These are phyloP conservation scores for Sesia bembeciformis DNA, from an alignment of 2,888 invertebrate species.

Conservation along the genomic window DNA sequence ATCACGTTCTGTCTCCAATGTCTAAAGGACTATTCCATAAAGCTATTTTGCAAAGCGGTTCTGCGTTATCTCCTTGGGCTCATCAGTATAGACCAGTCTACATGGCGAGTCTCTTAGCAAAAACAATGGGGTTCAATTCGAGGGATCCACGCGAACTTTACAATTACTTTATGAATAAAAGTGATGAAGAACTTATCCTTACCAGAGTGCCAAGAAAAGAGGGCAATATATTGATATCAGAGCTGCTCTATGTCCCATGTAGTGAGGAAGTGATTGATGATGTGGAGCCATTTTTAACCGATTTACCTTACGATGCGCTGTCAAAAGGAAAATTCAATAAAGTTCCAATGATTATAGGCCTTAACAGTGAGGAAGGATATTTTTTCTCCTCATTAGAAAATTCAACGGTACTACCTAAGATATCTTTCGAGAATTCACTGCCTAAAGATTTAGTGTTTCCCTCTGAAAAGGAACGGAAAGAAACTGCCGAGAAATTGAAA, in stretches of 20 bases:
- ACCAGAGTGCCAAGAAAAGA: slow-evolving; percentile 18
- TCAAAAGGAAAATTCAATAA: slow-evolving; percentile 37
- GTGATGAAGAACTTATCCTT: slow-evolving; percentile 33
- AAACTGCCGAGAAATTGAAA: slow-evolving; percentile 28
- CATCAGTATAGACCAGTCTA: slow-evolving; percentile 43
- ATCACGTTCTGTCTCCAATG: slow-evolving; percentile 47
- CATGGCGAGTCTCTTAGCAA: slow-evolving; percentile 42
- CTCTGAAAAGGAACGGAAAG: slow-evolving; percentile 18
- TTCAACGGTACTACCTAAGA: slow-evolving; percentile 25
- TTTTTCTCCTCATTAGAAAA: slow-evolving; percentile 39
- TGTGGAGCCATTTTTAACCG: slow-evolving; percentile 45
- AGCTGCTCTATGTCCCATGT: slow-evolving; percentile 45
- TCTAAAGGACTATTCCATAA: slow-evolving; percentile 52
- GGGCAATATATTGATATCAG: slow-evolving; percentile 33
- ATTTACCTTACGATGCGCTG: slow-evolving; percentile 34
- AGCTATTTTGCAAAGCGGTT: slow-evolving; percentile 55
- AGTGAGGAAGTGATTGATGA: slow-evolving; percentile 40
- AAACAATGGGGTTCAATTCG: slow-evolving; percentile 34
- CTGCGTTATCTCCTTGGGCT: slow-evolving; percentile 42
- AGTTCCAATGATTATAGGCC: slow-evolving; percentile 50
- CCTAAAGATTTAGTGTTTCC: slow-evolving; percentile 45
- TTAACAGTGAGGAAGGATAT: slow-evolving; percentile 41
- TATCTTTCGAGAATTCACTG: slow-evolving; percentile 35
- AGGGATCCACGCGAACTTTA: slow-evolving; percentile 40
- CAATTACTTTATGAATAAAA: slow-evolving; percentile 35